Base-by-base conservation (phyloP, 2,888 invertebrate genomes). In the Poecilus cupreus region DNA sequence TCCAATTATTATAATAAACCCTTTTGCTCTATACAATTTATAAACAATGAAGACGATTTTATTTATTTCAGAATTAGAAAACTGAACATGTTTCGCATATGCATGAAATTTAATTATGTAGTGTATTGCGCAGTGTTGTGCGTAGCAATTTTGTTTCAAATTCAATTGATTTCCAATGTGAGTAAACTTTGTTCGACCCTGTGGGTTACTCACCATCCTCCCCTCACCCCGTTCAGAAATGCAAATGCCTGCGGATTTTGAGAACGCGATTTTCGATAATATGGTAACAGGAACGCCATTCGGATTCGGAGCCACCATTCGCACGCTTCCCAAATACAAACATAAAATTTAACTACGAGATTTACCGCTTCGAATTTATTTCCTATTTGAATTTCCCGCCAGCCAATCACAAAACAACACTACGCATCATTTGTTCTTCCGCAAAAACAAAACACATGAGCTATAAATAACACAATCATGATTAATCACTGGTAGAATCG, bases 311-410 rank as follows among this genome's bases (percentile, higher is more conserved):
- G 18, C 51, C 10, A 20, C 51, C 51, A 51, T 51, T 51, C 20
- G 51, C 51, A 51, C 51, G 60, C 60, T 13, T n/a, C 43, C 18
- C 43, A 72, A 43, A 72, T 72, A 72, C 70, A 72, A 72, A 72
- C 70, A 72, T 72, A 43, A 72, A 72, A 72, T 72, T 72, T 72
- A 72, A 72, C 70, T 43, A 22, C 22, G 22, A 18, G 68, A 68
- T 68, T 68, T 68, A 68, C 37, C 60, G 39, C 11, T 39, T 37
- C 22, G 72, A 39, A 68, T 26, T 26, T 60, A 60, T 60, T n/a
- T 60, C 26, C 20, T 68, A 51, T 18, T 51, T 18, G 46, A 46
- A 46, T 46, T 11, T 57, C 57, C 22, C 22, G 22, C 54, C n/a
- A 54, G 54, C 54, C 8, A 54, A 22, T 54, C 54, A 54, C 54